Conservation (phyloP, 2,113 vertebrate species). For the Chaenogobius annularis region DNA sequence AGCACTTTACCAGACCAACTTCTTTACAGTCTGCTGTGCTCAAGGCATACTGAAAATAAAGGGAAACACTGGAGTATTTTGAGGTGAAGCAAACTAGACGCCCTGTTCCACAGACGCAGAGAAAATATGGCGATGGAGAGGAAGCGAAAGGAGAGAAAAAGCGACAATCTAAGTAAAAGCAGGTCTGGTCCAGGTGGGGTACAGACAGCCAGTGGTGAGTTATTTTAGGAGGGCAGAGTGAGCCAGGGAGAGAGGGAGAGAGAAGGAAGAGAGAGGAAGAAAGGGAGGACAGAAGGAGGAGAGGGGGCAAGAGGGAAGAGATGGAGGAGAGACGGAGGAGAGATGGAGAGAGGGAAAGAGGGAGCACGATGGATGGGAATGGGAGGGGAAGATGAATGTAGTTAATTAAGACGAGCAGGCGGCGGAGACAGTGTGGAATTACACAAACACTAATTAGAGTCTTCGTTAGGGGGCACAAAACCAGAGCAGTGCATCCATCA, state of each 20-base stretch:
- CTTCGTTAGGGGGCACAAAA: slow-evolving; percentile 84
- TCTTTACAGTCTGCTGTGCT: slow-evolving; percentile 39
- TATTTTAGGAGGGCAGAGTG: slow-evolving; percentile 79
- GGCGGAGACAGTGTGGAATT: slow-evolving; percentile 84
- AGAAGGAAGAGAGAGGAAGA: background rate
- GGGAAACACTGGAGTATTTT: slow-evolving; percentile 22
- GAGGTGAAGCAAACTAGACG: slow-evolving; percentile 40
- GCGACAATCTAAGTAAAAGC: slow-evolving; percentile 68
- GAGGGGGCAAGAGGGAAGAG: slow-evolving; percentile 50
- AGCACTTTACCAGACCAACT: slow-evolving; percentile 30
- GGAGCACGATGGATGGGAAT: slow-evolving; percentile 68
- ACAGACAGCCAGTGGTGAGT: slow-evolving; percentile 76
- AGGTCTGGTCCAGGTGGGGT: slow-evolving; percentile 82
- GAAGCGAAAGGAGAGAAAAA: background rate
- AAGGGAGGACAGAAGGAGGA: slow-evolving; percentile 52
- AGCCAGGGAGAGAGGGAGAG: slow-evolving; percentile 48
- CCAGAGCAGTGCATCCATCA: slow-evolving; percentile 82
- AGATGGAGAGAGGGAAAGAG: slow-evolving; percentile 10
- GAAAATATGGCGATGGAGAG: slow-evolving; percentile 34
- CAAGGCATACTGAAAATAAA: slow-evolving; percentile 8
- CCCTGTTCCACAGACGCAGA: slow-evolving; percentile 22
- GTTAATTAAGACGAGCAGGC: slow-evolving; percentile 86
- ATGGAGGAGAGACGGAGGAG: slow-evolving; percentile 63
- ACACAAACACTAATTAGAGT: slow-evolving; percentile 88
- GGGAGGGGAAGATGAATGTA: slow-evolving; percentile 84